Base-by-base conservation (phyloP, 2,888 invertebrate species). In the Cheilosia vernalis region DNA sequence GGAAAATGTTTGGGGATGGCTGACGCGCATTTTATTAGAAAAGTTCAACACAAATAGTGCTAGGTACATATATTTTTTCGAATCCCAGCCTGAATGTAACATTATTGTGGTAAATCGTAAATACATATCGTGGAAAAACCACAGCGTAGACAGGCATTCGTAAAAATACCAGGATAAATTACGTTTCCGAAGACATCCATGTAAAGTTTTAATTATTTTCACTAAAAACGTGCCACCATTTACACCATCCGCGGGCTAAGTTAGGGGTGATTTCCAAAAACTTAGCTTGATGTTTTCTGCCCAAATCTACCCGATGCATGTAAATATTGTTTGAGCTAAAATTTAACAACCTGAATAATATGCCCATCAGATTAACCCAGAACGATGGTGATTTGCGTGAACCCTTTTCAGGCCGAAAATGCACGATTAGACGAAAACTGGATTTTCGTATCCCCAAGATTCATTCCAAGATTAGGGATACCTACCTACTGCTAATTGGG, bases 341-440 rank as follows among this genome's bases (percentile, higher is more conserved):
- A 42, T 60, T 60, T 9, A 24, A 44, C 17, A 42, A 24, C 63
- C 17, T 9, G 13, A 42, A 44, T n/a, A 61, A 44, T 17, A 17
- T 44, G 44, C 30, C 61, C 17, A n/a, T n/a, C 5, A 44, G 4
- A 19, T 47, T 33, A 47, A 44, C 17, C 63, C 47, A 30, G 4
- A 27, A 27, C 2, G 17, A n/a, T 53, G 30, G 63, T 63, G 47
- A 63, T 63, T 49, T 63, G 63, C n/a, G n/a, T 6, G 33, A 63
- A 63, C 63, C 47, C 47, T 47, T 44, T 63, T 63, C 13, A 19
- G 47, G 1, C 19, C 27, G n/a, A 30, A 61, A 44, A 17, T 27
- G 1, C 17, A n/a, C 42, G 19, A 47, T 17, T 19, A 19, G 42
- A n/a, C 6, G 6, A n/a, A 15, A 42, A 42, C 33, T 5, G 2